Base-by-base conservation (phyloP, 2,797 vertebrate species). In the Propithecus perrieri region DNA sequence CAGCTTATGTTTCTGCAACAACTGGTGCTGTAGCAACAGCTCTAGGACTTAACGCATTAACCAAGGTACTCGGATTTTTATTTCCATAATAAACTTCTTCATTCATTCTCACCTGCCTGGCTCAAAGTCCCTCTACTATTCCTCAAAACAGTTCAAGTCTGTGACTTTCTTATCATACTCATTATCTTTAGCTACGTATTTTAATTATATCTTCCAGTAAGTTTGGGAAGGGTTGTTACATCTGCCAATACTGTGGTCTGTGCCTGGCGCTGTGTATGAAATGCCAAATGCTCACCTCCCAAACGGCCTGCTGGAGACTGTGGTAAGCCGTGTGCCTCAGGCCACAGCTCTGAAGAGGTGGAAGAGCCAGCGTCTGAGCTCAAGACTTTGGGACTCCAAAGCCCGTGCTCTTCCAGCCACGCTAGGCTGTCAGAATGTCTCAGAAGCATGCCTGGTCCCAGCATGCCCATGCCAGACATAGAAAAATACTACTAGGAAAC, bases 1-100 rank as follows among this genome's bases (percentile, higher is more conserved):
- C 99, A 90, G 99, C 99, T 79, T 99, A 99, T 96, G 99, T 99
- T 97, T 99, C 99, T 96, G 99, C 99, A 85, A 99, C 99, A 92
- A 99, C 99, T 0, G 99, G 99, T 96, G 99, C 99, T 48, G 99
- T 99, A 0, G 99, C 98, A 79, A 99, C 99, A 61, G 99, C 99
- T 97, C 99, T 99, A 96, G 99, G 99, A 98, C 99, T 99, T 97
- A 99, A 99, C 94, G 99, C 99, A 80, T 98, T 99, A 98, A 99
- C 99, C 98, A 99, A 99, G 99, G 99, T 99, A 99, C 96, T 91
- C 7, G 30, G 61, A 9, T 8, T 74, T 20, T 7, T 93, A 76
- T 69, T 84, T 59, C 61, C 10, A 0, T 11, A 53, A 38, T 9
- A 5, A 35, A 67, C 15, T 0, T 46, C 30, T 30, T 33, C 1